These are phyloP conservation scores for Neostethus bicornis DNA, from an alignment of 2,797 vertebrate genomes.

Conservation along the genomic window DNA sequence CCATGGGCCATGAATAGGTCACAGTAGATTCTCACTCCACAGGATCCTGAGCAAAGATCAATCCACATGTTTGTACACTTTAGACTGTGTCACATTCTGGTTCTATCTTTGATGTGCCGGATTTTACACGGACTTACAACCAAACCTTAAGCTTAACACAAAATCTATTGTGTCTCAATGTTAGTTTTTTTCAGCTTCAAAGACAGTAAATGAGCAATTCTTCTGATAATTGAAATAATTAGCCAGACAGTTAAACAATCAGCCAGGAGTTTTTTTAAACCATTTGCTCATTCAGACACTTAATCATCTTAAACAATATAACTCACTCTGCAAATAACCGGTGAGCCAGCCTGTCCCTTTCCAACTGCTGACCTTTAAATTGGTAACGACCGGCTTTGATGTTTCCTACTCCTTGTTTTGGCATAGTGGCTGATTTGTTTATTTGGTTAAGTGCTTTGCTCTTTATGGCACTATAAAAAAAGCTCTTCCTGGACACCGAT, in stretches of 20 bases:
- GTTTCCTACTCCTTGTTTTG: slow-evolving; percentile 55
- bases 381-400: slow-evolving; percentile 55
- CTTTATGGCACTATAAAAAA: slow-evolving; percentile 66
- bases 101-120: slow-evolving; percentile 46
- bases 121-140: too few species aligned
- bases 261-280: slow-evolving; percentile 3
- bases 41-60: slow-evolving; percentile 51
- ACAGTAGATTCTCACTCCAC: slow-evolving; percentile 30
- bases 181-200: slow-evolving; percentile 4
- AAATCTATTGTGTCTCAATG: slow-evolving; percentile 1
- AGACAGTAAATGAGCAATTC: neutral
- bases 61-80: slow-evolving; percentile 6
- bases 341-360: slow-evolving; percentile 13
- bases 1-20: slow-evolving; percentile 53
- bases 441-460: slow-evolving; percentile 61
- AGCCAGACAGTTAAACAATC: slow-evolving; percentile 8
- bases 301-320: slow-evolving; percentile 1
- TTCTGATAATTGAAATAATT: slow-evolving; percentile 11
- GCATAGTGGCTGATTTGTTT: slow-evolving; percentile 61
- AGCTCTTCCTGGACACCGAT: slow-evolving; percentile 20
- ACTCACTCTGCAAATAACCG: slow-evolving; percentile 9
- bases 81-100: slow-evolving; percentile 5
- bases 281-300: neutral
- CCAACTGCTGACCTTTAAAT: slow-evolving; percentile 57
- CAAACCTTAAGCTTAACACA: too few species aligned